A percentile compares a stretch with the other conserved stretches of the same genome.
Evolutionary conservation across 2,888 invertebrate genomes (phyloP).

Genomic region (Hesperia comma): DNA sequence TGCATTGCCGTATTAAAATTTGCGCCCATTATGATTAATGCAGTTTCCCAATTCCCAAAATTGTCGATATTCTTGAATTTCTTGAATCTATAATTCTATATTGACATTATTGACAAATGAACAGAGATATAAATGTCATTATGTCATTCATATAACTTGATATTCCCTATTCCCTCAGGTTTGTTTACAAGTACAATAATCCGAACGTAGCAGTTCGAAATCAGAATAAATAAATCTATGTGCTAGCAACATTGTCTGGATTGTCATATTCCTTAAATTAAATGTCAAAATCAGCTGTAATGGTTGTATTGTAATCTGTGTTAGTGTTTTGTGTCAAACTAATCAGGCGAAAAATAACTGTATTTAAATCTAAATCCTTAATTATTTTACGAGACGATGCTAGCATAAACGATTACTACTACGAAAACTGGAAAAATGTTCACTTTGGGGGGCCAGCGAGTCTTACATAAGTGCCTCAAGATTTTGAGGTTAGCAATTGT

Average conservation of each 20-base stretch:
- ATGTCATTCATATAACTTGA: neutral
- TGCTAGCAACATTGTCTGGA: neutral
- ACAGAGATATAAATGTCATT: too few species aligned
- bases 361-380: conserved; percentile 27
- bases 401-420: neutral
- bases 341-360: conserved; percentile 15
- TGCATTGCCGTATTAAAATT: neutral
- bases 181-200: neutral
- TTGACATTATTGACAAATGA: conserved; percentile 13
- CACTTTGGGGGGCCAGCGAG: conserved; percentile 63
- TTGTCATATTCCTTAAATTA: neutral
- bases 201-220: neutral
- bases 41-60: conserved; percentile 15
- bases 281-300: conserved; percentile 26
- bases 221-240: neutral
- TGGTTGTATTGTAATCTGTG: conserved; percentile 7
- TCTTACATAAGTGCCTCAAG: conserved; percentile 76
- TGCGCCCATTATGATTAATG: neutral
- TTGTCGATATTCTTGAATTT: conserved; percentile 6
- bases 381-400: conserved; percentile 30
- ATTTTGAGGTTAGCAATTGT: conserved; percentile 80
- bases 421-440: conserved; percentile 60
- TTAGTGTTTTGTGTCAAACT: conserved; percentile 25
- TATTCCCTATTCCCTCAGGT: neutral
- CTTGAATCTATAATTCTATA: too few species aligned